A percentile compares a stretch with the other conserved stretches of the same genome.
Conservation (phyloP, 2,888 invertebrate species). For the Chalcosyrphus nemorum region DNA sequence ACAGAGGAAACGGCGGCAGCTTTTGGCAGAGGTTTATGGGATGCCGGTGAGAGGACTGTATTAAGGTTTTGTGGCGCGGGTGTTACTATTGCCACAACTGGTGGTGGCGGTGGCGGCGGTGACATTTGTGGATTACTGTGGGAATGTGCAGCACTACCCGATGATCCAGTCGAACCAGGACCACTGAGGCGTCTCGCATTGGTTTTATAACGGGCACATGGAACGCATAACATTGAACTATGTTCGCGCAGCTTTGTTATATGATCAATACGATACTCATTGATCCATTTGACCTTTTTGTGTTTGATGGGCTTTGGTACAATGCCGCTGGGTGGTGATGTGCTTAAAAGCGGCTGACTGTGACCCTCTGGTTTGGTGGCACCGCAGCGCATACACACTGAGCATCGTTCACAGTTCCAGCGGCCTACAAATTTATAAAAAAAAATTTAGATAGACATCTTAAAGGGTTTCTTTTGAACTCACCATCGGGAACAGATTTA, state of each 20-base stretch:
- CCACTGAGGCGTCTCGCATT: conserved; percentile 73
- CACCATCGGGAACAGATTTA: conserved; percentile 90
- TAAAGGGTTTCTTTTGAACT: too few species aligned
- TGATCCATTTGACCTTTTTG: conserved; percentile 81
- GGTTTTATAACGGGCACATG: conserved; percentile 79
- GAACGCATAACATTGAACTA: conserved; percentile 85
- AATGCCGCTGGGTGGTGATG: conserved; percentile 52
- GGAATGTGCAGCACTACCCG: conserved; percentile 27
- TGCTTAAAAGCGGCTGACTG: conserved; percentile 74
- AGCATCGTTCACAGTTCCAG: conserved; percentile 94
- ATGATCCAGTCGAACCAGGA: conserved; percentile 36
- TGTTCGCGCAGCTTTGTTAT: conserved; percentile 81
- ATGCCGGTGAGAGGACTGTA: conserved; percentile 62
- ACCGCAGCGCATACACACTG: conserved; percentile 86
- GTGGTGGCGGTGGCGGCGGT: conserved; percentile 68
- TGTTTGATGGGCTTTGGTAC: conserved; percentile 76
- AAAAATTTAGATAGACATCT: background rate
- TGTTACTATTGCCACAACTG: conserved; percentile 63
- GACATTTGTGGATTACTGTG: conserved; percentile 65
- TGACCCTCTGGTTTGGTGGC: conserved; percentile 83
- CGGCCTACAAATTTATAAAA: conserved; percentile 83
- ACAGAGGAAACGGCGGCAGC: conserved; percentile 45
- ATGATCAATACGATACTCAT: conserved; percentile 81
- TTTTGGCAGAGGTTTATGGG: conserved; percentile 61
- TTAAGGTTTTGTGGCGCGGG: conserved; percentile 72